Conservation (phyloP, 1,140 invertebrate species). For the Micrasema longulum region DNA sequence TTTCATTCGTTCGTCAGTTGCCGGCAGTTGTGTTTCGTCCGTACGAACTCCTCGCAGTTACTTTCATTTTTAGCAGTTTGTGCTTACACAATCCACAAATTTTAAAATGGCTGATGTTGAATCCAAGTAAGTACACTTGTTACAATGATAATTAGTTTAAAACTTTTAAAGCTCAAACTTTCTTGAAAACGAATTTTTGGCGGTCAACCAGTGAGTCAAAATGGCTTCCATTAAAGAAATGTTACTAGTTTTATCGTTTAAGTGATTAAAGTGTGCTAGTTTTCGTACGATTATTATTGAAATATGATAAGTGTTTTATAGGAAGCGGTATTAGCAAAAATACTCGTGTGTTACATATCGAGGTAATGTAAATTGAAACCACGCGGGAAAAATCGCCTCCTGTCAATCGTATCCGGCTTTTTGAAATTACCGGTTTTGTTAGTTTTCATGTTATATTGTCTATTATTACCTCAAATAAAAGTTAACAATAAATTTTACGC, state of each 20-base stretch:
- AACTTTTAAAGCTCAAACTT: slow-evolving; percentile 16
- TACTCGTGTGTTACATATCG: slow-evolving; percentile 20
- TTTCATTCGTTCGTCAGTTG: slow-evolving; percentile 49
- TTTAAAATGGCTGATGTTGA: slow-evolving; percentile 67
- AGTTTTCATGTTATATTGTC: slow-evolving; percentile 8
- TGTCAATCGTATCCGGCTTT: slow-evolving; percentile 46
- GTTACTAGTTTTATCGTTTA: neutral
- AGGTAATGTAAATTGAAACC: slow-evolving; percentile 44
- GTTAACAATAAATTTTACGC: too few species aligned
- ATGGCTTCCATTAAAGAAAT: slow-evolving; percentile 63
- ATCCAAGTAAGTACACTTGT: slow-evolving; percentile 63
- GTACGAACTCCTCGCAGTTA: slow-evolving; percentile 34
- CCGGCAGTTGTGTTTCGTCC: slow-evolving; percentile 43
- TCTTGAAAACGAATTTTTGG: slow-evolving; percentile 57
- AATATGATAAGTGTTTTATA: neutral
- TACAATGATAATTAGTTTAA: slow-evolving; percentile 21
- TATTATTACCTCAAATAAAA: too few species aligned
- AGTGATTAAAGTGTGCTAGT: too few species aligned
- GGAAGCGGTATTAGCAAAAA: neutral
- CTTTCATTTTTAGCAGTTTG: slow-evolving; percentile 32
- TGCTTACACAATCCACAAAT: slow-evolving; percentile 51
- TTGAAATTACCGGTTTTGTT: slow-evolving; percentile 27
- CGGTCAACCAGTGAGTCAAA: slow-evolving; percentile 65
- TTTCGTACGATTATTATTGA: too few species aligned
- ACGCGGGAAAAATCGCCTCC: slow-evolving; percentile 63